These are phyloP conservation scores for Drosophila mayaguana DNA, from an alignment of 2,888 invertebrate genomes.

Conservation along the genomic window DNA sequence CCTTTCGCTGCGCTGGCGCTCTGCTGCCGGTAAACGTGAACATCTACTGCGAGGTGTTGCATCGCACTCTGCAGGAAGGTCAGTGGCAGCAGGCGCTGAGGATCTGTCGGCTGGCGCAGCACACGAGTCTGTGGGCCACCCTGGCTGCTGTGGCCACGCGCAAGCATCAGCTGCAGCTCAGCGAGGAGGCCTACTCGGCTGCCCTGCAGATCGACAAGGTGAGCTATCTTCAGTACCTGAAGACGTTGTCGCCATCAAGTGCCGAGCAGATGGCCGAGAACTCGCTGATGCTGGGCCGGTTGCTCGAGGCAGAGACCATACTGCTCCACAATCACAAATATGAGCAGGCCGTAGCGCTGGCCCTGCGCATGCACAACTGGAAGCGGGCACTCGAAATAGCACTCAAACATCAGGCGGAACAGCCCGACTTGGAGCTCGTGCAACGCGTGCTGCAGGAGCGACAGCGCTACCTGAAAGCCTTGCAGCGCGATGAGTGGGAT, in stretches of 20 bases:
- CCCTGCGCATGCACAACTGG: slow-evolving; percentile 85
- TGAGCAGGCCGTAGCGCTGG: slow-evolving; percentile 80
- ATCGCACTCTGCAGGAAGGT: slow-evolving; percentile 89
- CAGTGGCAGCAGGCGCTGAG: slow-evolving; percentile 94
- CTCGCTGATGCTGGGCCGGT: slow-evolving; percentile 84
- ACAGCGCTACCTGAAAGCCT: slow-evolving; percentile 80
- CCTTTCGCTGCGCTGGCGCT: slow-evolving; percentile 95
- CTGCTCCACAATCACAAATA: slow-evolving; percentile 83
- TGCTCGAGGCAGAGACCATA: slow-evolving; percentile 85
- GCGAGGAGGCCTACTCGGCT: slow-evolving; percentile 97
- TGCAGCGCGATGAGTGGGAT: slow-evolving; percentile 83
- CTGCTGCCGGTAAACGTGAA: slow-evolving; percentile 86
- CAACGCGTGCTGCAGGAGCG: slow-evolving; percentile 80
- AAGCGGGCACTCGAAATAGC: slow-evolving; percentile 83
- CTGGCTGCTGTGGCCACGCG: slow-evolving; percentile 96
- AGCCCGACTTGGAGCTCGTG: slow-evolving; percentile 50
- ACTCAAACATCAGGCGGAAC: slow-evolving; percentile 76
- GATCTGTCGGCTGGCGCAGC: slow-evolving; percentile 87
- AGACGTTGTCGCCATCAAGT: slow-evolving; percentile 86
- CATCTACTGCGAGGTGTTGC: slow-evolving; percentile 86
- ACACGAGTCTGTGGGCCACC: slow-evolving; percentile 95
- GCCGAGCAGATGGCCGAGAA: slow-evolving; percentile 85
- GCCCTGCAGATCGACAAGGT: slow-evolving; percentile 95
- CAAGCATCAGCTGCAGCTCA: slow-evolving; percentile 93
- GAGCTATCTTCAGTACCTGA: slow-evolving; percentile 92